Evolutionary conservation across 2,888 invertebrate genomes (phyloP).

Genomic region (Ypsolopha scabrella): DNA sequence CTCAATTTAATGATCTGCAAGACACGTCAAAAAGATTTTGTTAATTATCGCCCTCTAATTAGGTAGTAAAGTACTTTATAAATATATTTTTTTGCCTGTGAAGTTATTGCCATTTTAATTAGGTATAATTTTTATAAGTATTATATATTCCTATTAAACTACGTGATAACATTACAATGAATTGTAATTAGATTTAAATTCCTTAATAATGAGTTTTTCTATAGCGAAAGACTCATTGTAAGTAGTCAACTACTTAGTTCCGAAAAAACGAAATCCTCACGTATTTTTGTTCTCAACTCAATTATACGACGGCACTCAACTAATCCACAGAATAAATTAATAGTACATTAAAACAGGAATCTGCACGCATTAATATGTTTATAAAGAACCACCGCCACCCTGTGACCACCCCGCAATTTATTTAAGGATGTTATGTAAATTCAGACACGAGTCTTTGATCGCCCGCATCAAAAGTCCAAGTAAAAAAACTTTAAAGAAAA

Average conservation of each 20-base stretch:
- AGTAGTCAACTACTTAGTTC: background rate
- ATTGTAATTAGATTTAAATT: too few species aligned
- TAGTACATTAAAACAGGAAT: slow-evolving; percentile 50
- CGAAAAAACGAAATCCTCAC: background rate
- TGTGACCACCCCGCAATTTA: slow-evolving; percentile 48
- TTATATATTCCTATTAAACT: too few species aligned
- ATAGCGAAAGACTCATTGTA: too few species aligned
- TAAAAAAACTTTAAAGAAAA: slow-evolving; percentile 58
- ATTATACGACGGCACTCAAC: slow-evolving; percentile 39
- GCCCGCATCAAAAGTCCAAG: slow-evolving; percentile 68
- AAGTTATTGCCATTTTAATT: background rate
- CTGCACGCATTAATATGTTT: slow-evolving; percentile 58
- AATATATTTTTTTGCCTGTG: background rate
- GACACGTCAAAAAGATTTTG: background rate
- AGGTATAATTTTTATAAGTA: too few species aligned
- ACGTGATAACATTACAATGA: too few species aligned
- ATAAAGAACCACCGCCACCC: slow-evolving; percentile 23
- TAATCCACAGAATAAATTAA: slow-evolving; percentile 50
- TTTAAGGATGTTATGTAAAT: slow-evolving; percentile 71
- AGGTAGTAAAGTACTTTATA: background rate
- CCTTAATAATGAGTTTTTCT: too few species aligned
- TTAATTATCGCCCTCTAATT: slow-evolving; percentile 1
- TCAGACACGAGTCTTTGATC: slow-evolving; percentile 70
- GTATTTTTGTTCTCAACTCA: slow-evolving; percentile 16
- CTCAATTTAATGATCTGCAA: background rate